Conservation (phyloP, 2,113 vertebrate species). For the Hypocryptadius cinnamomeus region DNA sequence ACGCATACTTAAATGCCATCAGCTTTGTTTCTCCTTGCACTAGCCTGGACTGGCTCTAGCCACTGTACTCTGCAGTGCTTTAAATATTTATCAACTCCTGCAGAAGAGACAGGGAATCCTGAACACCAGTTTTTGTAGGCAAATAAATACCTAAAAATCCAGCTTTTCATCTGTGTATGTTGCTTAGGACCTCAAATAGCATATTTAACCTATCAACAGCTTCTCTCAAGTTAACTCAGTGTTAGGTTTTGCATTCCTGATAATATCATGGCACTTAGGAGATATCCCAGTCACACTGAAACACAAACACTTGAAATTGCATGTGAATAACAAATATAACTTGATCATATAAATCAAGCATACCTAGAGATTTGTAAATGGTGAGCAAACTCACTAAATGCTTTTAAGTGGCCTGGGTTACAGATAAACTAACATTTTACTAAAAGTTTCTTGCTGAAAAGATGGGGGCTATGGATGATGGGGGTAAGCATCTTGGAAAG, state of each 20-base stretch:
- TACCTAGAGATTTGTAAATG: not conserved
- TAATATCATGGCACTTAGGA: not conserved
- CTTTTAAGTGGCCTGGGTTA: not conserved
- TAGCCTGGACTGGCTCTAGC: not conserved
- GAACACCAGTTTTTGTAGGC: not conserved
- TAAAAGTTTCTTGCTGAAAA: not conserved
- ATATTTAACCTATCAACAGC: not conserved
- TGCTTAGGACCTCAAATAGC: not conserved
- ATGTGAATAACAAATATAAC: constrained; percentile 15
- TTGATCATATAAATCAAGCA: not conserved
- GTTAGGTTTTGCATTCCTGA: not conserved
- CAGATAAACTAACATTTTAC: not conserved
- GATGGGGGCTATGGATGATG: not conserved
- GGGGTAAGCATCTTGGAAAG: not conserved
- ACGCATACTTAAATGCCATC: not conserved
- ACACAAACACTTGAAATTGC: not conserved
- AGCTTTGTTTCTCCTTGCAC: constrained; percentile 15
- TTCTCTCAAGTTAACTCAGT: not conserved
- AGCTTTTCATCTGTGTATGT: not conserved
- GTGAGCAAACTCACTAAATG: not conserved
- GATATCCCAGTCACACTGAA: not conserved
- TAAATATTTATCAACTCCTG: not conserved
- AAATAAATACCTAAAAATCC: not conserved
- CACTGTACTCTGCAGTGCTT: constrained; percentile 23
- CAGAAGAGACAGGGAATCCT: not conserved